Percentiles rank a stretch among this genome's conserved stretches.
phyloP scores from a whole-genome alignment of 1,140 invertebrate species.

The Oedothorax gibbosus region DNA sequence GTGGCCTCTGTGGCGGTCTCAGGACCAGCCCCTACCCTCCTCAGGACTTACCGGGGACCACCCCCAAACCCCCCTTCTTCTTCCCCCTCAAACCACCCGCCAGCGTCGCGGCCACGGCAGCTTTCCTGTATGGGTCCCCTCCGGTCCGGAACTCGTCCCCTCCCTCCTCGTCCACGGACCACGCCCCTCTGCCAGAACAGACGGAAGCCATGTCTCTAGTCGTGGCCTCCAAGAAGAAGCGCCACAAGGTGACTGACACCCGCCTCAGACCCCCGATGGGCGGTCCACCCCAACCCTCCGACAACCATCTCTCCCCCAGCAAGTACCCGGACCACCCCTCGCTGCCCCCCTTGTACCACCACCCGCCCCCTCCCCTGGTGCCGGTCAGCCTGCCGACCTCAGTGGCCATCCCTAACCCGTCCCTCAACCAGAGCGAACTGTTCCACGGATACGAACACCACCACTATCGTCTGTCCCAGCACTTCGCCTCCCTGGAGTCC shows the following conservation, averaged over 20 bases:
- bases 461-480: conserved; percentile 68
- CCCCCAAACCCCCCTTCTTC: conserved; percentile 48
- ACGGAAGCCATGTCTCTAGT: conserved; percentile 92
- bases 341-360: conserved; percentile 67
- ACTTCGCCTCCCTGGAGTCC: conserved; percentile 67
- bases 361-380: conserved; percentile 80
- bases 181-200: conserved; percentile 81
- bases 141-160: conserved; percentile 45
- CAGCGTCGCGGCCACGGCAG: conserved; percentile 70
- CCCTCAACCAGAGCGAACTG: conserved; percentile 93
- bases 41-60: background rate
- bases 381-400: conserved; percentile 89
- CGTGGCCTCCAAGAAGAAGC: conserved; percentile 93
- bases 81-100: conserved; percentile 47
- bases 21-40: conserved; percentile 48
- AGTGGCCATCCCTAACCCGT: conserved; percentile 95
- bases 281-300: conserved; percentile 3
- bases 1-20: conserved; percentile 20
- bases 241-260: conserved; percentile 96
- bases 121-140: conserved; percentile 66
- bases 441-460: conserved; percentile 71
- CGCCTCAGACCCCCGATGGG: conserved; percentile 73
- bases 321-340: conserved; percentile 64
- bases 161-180: conserved; percentile 16
- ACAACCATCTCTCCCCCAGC: conserved; percentile 65